These are phyloP conservation scores for Vannuccia rotundouncinata DNA, from an alignment of 2,888 invertebrate species.

Conservation along the genomic window DNA sequence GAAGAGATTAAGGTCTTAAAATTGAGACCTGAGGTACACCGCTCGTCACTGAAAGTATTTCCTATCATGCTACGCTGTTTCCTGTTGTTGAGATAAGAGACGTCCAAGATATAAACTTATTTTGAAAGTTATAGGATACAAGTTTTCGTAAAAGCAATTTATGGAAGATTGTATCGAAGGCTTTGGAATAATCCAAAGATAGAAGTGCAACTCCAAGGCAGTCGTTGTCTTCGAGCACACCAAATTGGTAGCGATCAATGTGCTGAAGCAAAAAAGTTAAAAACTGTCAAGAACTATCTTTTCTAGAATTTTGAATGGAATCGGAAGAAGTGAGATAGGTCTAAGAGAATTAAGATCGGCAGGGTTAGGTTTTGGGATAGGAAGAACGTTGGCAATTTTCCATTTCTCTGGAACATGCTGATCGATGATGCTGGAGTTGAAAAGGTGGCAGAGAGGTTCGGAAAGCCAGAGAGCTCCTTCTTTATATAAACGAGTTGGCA, in stretches of 20 bases:
- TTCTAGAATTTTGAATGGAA: neutral
- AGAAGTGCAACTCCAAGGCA: too few species aligned
- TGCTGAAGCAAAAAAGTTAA: too few species aligned
- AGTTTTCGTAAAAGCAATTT: too few species aligned
- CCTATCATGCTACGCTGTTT: slow-evolving; percentile 4
- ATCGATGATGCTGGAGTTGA: slow-evolving; percentile 25
- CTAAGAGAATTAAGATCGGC: neutral
- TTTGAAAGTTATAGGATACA: too few species aligned
- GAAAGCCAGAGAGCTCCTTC: slow-evolving; percentile 17
- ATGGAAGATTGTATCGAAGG: too few species aligned
- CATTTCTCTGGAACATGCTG: neutral
- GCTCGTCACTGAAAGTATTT: slow-evolving; percentile 12
- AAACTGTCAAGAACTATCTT: slow-evolving; percentile 4
- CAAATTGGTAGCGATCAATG: too few species aligned
- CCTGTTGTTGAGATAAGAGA: slow-evolving; percentile 17
- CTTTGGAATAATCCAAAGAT: too few species aligned
- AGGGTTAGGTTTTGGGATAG: neutral
- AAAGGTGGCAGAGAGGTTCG: slow-evolving; percentile 15
- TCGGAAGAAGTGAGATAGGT: slow-evolving; percentile 15
- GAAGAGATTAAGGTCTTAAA: slow-evolving; percentile 17
- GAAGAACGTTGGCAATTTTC: slow-evolving; percentile 4
- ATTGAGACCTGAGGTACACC: slow-evolving; percentile 9
- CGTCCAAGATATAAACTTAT: slow-evolving; percentile 19
- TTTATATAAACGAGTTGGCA: slow-evolving; percentile 6
- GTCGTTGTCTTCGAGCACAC: too few species aligned